These are phyloP conservation scores for Podocnemis expansa DNA, from an alignment of 2,113 vertebrate genomes.

Conservation along the genomic window DNA sequence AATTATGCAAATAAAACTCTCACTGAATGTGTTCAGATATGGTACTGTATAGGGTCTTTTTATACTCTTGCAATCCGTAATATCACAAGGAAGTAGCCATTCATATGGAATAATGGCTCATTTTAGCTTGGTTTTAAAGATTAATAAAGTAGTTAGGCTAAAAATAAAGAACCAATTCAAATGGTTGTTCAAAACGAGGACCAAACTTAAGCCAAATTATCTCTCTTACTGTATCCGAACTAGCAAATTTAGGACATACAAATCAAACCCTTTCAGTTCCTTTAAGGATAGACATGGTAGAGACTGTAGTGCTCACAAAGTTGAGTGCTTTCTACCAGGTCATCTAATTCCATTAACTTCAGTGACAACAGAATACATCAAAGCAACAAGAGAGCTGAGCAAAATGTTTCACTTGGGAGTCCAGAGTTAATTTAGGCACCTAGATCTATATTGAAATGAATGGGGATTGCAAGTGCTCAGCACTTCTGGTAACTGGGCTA, in stretches of 20 bases:
- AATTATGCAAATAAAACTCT: not conserved
- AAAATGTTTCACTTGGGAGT: not conserved
- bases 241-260: not conserved
- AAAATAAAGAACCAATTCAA: not conserved
- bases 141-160: not conserved
- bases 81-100: not conserved
- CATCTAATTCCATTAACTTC: not conserved
- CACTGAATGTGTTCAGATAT: not conserved
- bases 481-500: not conserved
- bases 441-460: not conserved
- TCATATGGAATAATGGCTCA: not conserved
- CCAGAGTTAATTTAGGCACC: not conserved
- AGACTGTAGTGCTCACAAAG: not conserved
- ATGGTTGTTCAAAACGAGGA: not conserved
- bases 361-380: not conserved
- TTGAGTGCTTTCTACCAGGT: not conserved
- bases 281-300: not conserved
- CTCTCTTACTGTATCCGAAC: not conserved
- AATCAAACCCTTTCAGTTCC: not conserved
- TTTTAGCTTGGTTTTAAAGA: not conserved
- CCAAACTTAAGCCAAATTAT: not conserved
- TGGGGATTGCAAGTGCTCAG: not conserved
- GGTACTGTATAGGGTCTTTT: not conserved
- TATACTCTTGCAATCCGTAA: not conserved
- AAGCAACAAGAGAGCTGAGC: not conserved